phyloP scores from a whole-genome alignment of 2,113 vertebrate genomes.

The Halichoeres trimaculatus region DNA sequence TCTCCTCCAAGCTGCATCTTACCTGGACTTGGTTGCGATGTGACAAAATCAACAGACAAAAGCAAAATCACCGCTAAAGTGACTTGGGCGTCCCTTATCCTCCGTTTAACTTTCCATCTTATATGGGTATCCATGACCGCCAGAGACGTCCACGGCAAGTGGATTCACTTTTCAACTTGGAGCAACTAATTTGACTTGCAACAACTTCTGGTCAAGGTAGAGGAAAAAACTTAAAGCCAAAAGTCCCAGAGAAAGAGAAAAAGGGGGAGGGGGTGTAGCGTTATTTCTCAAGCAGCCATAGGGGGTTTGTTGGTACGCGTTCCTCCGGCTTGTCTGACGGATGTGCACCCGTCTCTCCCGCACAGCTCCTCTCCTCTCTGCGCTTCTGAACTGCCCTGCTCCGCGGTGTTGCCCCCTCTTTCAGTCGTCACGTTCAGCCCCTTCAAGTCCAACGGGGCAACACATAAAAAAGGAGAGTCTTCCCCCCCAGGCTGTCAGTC shows the following conservation, averaged over 20 bases:
- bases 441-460: constrained; percentile 72
- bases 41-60: no score
- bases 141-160: constrained; percentile 79
- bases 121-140: constrained; percentile 87
- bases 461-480: not conserved
- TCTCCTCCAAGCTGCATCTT: constrained; percentile 59
- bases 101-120: constrained; percentile 88
- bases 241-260: constrained; percentile 78
- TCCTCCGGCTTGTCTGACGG: constrained; percentile 77
- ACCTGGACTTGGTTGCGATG: constrained; percentile 84
- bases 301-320: constrained; percentile 71
- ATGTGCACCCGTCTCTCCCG: constrained; percentile 76
- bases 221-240: constrained; percentile 64
- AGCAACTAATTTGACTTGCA: constrained; percentile 55
- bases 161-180: constrained; percentile 68
- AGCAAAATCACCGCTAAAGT: constrained; percentile 80
- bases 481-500: constrained; percentile 75
- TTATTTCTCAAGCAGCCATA: constrained; percentile 86
- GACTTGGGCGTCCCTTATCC: constrained; percentile 82
- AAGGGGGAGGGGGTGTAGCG: constrained; percentile 61
- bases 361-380: constrained; percentile 76
- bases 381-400: constrained; percentile 68
- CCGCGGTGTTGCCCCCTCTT: constrained; percentile 74
- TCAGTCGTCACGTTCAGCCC: constrained; percentile 75
- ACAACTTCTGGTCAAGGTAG: constrained; percentile 72